Percentiles rank a stretch among this genome's conserved stretches.
These are phyloP conservation scores for Ophioderma brevispina DNA, from an alignment of 35 echinoderm and acorn worm species.

Conservation along the genomic window DNA sequence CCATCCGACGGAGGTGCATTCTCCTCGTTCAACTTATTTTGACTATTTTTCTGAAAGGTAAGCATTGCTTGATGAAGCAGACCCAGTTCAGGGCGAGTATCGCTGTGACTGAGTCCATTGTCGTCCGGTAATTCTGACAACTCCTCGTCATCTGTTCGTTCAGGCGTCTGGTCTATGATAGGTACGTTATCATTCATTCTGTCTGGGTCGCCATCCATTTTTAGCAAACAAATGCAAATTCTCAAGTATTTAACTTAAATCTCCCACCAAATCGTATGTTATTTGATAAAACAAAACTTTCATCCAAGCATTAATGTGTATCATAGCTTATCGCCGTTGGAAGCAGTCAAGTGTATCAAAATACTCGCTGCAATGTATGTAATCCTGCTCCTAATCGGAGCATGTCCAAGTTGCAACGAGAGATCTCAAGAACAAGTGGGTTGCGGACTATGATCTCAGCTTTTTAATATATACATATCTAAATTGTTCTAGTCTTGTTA, in stretches of 20 bases:
- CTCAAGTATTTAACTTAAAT: background rate
- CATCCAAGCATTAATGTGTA: too few species aligned
- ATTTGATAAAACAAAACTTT: too few species aligned
- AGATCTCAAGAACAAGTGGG: background rate
- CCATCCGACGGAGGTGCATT: background rate
- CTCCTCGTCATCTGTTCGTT: background rate
- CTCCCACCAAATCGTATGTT: background rate
- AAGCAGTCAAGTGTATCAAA: too few species aligned
- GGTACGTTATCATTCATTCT: conserved; percentile 5
- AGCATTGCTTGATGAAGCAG: background rate
- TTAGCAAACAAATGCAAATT: background rate
- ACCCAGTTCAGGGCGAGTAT: background rate
- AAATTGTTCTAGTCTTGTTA: conserved; percentile 10
- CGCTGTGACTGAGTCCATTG: background rate
- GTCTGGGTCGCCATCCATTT: background rate
- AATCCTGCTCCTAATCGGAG: background rate
- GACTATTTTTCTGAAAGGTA: conserved; percentile 1
- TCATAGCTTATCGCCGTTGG: too few species aligned
- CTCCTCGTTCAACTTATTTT: background rate
- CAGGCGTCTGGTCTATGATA: background rate
- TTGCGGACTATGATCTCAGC: background rate
- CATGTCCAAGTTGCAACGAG: background rate
- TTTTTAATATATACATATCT: background rate
- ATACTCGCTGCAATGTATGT: too few species aligned
- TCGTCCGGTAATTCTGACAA: background rate